A percentile compares a stretch with the other conserved stretches of the same genome.
Conservation (phyloP, 92 coral and sea anemone genomes). For the Zoanthus solanderi region DNA sequence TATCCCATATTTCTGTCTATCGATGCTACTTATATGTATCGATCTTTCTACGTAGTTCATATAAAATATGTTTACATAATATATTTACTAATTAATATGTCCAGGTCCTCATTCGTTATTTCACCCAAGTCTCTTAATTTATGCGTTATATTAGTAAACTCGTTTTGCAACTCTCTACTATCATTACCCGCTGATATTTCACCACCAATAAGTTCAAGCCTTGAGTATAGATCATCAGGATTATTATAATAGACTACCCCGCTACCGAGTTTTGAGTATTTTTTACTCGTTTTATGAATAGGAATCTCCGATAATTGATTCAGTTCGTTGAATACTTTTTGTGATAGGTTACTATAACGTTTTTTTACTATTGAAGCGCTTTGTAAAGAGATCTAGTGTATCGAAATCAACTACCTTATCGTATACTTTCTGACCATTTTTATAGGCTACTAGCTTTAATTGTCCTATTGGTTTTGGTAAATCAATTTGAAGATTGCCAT, state of each 20-base stretch:
- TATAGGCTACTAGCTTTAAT: conserved; percentile 23
- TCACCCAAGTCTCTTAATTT: background rate
- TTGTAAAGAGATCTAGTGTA: conserved; percentile 14
- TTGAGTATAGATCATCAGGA: background rate
- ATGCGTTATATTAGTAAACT: background rate
- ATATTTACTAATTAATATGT: background rate
- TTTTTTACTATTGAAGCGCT: background rate
- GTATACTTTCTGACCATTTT: conserved; percentile 30
- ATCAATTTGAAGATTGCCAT: conserved; percentile 42
- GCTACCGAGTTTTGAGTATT: conserved; percentile 28
- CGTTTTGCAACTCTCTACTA: background rate
- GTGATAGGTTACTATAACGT: background rate
- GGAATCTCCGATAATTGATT: conserved; percentile 32
- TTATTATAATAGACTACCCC: conserved; percentile 53
- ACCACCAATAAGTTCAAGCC: conserved; percentile 32
- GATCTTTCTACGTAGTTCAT: background rate
- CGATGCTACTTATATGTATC: background rate
- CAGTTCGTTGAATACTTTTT: background rate
- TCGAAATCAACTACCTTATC: conserved; percentile 38
- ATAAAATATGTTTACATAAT: background rate
- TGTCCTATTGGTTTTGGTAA: conserved; percentile 49
- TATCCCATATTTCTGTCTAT: conserved; percentile 26
- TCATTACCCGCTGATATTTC: conserved; percentile 40
- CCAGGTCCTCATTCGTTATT: background rate
- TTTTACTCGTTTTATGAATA: conserved; percentile 48